Evolutionary conservation across 1,140 invertebrate species (phyloP).

Genomic region (Diabrotica undecimpunctata): DNA sequence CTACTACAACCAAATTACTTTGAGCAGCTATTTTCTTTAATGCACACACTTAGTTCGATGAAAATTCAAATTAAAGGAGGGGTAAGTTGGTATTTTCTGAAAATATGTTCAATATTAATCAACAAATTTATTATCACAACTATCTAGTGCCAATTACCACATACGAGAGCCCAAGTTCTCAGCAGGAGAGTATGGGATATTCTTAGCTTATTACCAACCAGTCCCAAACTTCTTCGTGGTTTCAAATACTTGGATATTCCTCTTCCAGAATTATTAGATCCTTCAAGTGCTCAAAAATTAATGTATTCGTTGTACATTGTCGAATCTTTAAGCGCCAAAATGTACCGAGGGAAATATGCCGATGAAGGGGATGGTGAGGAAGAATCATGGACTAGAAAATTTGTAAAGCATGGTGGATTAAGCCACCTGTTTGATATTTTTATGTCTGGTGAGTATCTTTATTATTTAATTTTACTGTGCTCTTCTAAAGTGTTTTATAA

Average conservation of each 20-base stretch:
- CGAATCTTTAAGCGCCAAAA: conserved; percentile 57
- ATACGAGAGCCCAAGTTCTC: conserved; percentile 85
- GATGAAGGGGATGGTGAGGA: conserved; percentile 30
- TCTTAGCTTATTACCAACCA: conserved; percentile 84
- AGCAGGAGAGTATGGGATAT: conserved; percentile 92
- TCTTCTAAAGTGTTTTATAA: too few species aligned
- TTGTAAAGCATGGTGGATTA: conserved; percentile 82
- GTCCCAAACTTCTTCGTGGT: conserved; percentile 75
- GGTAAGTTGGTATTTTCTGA: conserved; percentile 46
- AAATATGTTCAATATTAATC: too few species aligned
- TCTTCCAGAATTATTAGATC: conserved; percentile 74
- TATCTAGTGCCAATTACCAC: conserved; percentile 54
- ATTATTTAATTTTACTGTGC: too few species aligned
- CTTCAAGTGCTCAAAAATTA: conserved; percentile 84
- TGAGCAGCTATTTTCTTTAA: conserved; percentile 82
- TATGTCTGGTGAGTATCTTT: conserved; percentile 64
- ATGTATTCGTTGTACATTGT: conserved; percentile 95
- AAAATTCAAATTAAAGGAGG: conserved; percentile 67
- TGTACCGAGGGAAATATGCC: conserved; percentile 22
- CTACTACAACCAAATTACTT: conserved; percentile 83
- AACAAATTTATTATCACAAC: too few species aligned
- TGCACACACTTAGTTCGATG: conserved; percentile 84
- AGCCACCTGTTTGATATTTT: conserved; percentile 88
- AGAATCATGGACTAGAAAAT: conserved; percentile 67
- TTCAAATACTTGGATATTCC: conserved; percentile 70